Conservation (phyloP, 2,797 vertebrate species). For the Pristis pectinata region DNA sequence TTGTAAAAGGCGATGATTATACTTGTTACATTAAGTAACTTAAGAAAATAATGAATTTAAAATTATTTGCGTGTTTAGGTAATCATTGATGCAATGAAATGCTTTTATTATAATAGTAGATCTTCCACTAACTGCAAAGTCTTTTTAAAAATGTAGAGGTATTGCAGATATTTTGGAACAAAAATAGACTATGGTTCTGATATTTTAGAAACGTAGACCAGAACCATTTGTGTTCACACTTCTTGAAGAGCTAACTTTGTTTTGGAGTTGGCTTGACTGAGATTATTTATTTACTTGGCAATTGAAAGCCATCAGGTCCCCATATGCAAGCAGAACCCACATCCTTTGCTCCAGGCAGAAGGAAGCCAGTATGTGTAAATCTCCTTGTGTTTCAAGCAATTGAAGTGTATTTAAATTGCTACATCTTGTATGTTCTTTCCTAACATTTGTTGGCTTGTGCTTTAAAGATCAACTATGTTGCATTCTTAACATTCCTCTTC, state of each 20-base stretch:
- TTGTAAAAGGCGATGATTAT: slow-evolving; percentile 14
- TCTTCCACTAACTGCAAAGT: neutral
- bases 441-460: neutral
- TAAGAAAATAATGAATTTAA: neutral
- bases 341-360: neutral
- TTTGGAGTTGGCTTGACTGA: neutral
- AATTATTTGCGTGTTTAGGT: neutral
- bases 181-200: neutral
- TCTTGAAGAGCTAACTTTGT: neutral
- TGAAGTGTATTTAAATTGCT: neutral
- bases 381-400: neutral
- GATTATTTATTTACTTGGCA: neutral
- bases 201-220: neutral
- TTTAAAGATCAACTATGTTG: neutral
- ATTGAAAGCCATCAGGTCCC: neutral
- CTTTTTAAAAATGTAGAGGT: neutral
- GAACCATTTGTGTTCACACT: neutral
- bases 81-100: neutral
- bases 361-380: neutral
- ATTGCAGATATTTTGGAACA: neutral
- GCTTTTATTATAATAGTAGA: neutral
- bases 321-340: neutral
- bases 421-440: neutral
- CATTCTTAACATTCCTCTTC: neutral
- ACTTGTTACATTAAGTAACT: neutral